Percentiles rank a stretch among this genome's conserved stretches.
Evolutionary conservation across 2,888 invertebrate species (phyloP).

Genomic region (Coleophora flavipennella): DNA sequence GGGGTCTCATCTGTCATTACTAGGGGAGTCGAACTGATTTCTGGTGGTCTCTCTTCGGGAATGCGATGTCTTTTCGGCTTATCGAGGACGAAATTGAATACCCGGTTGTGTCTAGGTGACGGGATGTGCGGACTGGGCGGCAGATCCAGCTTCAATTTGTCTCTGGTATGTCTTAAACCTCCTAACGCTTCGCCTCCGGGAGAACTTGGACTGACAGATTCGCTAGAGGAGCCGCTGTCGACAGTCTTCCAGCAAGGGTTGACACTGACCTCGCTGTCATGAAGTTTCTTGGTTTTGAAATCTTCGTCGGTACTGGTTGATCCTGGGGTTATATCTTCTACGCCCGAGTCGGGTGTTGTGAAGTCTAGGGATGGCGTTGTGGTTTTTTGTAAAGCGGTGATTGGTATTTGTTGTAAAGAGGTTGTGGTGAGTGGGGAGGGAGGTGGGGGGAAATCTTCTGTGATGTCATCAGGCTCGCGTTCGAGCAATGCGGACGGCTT

Average conservation of each 20-base stretch:
- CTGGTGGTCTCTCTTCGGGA: slow-evolving; percentile 17
- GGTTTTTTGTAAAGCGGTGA: slow-evolving; percentile 23
- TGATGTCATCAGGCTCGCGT: slow-evolving; percentile 29
- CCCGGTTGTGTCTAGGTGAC: slow-evolving; percentile 51
- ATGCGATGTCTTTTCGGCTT: slow-evolving; percentile 42
- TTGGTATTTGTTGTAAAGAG: slow-evolving; percentile 18
- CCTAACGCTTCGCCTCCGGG: slow-evolving; percentile 70
- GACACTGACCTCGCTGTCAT: slow-evolving; percentile 23
- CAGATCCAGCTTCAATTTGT: slow-evolving; percentile 80
- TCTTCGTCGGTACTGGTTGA: slow-evolving; percentile 46
- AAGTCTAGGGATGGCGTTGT: slow-evolving; percentile 55
- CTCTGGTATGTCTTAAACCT: slow-evolving; percentile 80
- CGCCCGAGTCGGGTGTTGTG: slow-evolving; percentile 75
- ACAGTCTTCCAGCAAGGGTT: slow-evolving; percentile 35
- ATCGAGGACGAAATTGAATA: slow-evolving; percentile 58
- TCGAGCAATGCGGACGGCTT: slow-evolving; percentile 40
- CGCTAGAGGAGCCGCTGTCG: slow-evolving; percentile 58
- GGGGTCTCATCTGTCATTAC: slow-evolving; percentile 64
- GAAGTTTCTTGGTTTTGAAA: slow-evolving; percentile 34
- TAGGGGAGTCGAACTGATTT: slow-evolving; percentile 33
- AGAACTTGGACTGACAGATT: slow-evolving; percentile 58
- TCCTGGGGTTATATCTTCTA: slow-evolving; percentile 74
- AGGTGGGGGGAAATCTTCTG: slow-evolving; percentile 33
- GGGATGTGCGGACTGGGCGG: slow-evolving; percentile 70
- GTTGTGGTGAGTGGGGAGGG: slow-evolving; percentile 29